These are phyloP conservation scores for Perizoma affinitatum DNA, from an alignment of 2,888 invertebrate genomes.

Conservation along the genomic window DNA sequence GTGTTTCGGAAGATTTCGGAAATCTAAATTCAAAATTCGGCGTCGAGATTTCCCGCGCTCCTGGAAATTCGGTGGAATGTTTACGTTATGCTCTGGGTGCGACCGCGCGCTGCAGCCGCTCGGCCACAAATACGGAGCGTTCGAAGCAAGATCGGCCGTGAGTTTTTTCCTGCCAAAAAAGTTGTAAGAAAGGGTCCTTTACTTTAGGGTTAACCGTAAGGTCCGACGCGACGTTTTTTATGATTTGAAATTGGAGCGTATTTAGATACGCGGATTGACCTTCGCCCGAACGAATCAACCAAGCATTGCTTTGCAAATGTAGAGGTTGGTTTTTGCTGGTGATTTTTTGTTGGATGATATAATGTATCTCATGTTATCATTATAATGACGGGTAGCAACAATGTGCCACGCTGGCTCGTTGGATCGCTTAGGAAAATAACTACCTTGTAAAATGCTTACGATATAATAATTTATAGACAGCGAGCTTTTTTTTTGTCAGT, in stretches of 20 bases:
- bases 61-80: slow-evolving; percentile 55
- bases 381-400: slow-evolving; percentile 37
- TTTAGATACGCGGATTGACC: slow-evolving; percentile 51
- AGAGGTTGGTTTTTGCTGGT: slow-evolving; percentile 43
- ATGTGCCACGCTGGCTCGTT: slow-evolving; percentile 29
- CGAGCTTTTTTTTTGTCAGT: background rate
- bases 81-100: slow-evolving; percentile 54
- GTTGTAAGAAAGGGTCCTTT: slow-evolving; percentile 70
- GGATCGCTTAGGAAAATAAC: slow-evolving; percentile 26
- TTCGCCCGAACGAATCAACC: slow-evolving; percentile 46
- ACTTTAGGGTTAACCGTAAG: slow-evolving; percentile 75
- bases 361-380: slow-evolving; percentile 37
- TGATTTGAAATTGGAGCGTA: slow-evolving; percentile 52
- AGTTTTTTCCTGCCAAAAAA: slow-evolving; percentile 79
- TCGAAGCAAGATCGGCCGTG: slow-evolving; percentile 55
- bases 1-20: slow-evolving; percentile 47
- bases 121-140: slow-evolving; percentile 72
- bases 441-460: slow-evolving; percentile 11
- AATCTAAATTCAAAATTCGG: slow-evolving; percentile 42
- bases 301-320: slow-evolving; percentile 32
- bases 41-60: slow-evolving; percentile 77
- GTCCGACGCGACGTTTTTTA: slow-evolving; percentile 58
- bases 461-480: slow-evolving; percentile 5
- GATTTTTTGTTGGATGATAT: slow-evolving; percentile 46
- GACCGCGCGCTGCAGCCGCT: slow-evolving; percentile 76